These are phyloP conservation scores for Anoura caudifer DNA, from an alignment of 2,113 vertebrate genomes.

Conservation along the genomic window DNA sequence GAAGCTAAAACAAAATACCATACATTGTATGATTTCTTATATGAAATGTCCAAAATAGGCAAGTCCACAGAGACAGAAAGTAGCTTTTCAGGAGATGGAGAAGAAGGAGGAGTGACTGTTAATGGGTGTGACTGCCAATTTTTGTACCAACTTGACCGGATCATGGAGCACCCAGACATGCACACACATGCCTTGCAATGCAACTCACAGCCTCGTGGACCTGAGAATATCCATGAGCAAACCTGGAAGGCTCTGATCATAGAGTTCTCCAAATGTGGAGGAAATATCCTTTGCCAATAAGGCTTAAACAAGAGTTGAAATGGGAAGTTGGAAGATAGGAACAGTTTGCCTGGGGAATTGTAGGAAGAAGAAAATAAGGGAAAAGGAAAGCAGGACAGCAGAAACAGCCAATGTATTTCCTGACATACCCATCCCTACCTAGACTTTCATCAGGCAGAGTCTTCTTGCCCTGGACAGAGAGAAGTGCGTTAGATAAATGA, in stretches of 20 bases:
- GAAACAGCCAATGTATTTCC: background rate
- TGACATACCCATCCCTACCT: background rate
- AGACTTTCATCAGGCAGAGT: background rate
- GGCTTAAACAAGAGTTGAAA: background rate
- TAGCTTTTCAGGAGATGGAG: background rate
- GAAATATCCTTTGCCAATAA: background rate
- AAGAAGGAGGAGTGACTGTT: background rate
- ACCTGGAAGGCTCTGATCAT: background rate
- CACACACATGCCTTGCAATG: background rate
- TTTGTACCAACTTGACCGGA: background rate
- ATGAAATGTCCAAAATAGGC: background rate
- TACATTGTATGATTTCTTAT: background rate
- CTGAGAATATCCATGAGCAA: background rate
- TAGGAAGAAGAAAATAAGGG: background rate
- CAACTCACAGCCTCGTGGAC: background rate
- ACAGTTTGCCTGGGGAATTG: background rate
- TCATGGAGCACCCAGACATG: background rate
- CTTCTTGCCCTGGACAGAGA: background rate
- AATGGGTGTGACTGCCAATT: background rate
- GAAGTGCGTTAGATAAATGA: background rate
- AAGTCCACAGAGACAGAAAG: background rate
- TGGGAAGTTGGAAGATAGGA: background rate
- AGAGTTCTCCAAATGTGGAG: background rate
- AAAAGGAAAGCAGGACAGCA: background rate
- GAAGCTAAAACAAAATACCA: background rate